These are phyloP conservation scores for Agrypnus murinus DNA, from an alignment of 2,888 invertebrate species.

Conservation along the genomic window DNA sequence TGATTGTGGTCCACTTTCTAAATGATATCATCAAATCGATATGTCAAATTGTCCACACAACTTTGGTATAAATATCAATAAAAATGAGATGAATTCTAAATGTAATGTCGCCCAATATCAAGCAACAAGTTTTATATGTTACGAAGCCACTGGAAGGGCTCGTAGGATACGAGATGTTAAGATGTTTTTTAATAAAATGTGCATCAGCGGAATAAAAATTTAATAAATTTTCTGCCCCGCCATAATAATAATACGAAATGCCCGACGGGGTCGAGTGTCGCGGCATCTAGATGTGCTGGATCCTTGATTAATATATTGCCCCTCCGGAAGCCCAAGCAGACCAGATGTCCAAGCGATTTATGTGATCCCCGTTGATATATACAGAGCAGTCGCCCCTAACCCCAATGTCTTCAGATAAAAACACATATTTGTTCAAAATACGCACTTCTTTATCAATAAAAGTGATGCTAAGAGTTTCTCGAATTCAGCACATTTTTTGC, in stretches of 20 bases:
- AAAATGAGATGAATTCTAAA: constrained; percentile 1
- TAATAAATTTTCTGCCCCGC: constrained; percentile 59
- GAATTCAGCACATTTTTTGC: constrained; percentile 31
- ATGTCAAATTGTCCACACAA: too few species aligned
- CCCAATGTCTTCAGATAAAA: constrained; percentile 43
- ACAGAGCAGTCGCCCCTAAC: constrained; percentile 50
- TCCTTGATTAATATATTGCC: constrained; percentile 63
- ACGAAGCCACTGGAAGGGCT: not conserved
- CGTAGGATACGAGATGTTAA: constrained; percentile 12
- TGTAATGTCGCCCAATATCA: constrained; percentile 1
- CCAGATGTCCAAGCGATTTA: constrained; percentile 63
- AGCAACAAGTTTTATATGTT: constrained; percentile 21
- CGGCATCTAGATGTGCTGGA: constrained; percentile 56
- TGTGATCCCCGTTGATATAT: constrained; percentile 57
- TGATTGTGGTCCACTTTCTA: too few species aligned
- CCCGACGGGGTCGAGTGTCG: constrained; percentile 54
- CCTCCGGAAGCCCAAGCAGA: constrained; percentile 61
- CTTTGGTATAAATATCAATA: not conserved
- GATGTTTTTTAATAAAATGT: constrained; percentile 34
- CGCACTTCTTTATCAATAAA: constrained; percentile 45
- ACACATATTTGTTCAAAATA: constrained; percentile 46
- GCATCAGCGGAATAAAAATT: constrained; percentile 55
- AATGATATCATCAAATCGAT: too few species aligned
- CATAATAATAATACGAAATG: constrained; percentile 60
- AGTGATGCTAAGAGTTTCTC: constrained; percentile 12